Evolutionary conservation across 2,797 vertebrate genomes (phyloP).

Genomic region (Muraenolepis orangiensis): DNA sequence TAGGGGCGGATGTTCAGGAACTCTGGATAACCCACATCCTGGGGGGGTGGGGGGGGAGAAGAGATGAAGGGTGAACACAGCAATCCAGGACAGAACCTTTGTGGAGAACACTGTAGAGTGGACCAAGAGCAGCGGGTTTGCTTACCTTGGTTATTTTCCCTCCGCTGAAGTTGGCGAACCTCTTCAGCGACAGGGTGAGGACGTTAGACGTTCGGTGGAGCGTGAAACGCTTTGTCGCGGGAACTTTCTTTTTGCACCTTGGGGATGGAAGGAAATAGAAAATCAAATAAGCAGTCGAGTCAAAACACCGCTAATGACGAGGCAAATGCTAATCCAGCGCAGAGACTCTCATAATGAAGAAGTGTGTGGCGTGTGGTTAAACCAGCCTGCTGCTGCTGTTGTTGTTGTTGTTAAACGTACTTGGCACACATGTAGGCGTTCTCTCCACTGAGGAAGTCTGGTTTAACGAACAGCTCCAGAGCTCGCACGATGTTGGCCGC

Average conservation of each 20-base stretch:
- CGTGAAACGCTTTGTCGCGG: slow-evolving; percentile 91
- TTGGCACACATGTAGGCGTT: slow-evolving; percentile 95
- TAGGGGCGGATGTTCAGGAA: slow-evolving; percentile 91
- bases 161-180: slow-evolving; percentile 89
- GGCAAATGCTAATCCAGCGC: neutral
- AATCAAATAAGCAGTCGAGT: neutral
- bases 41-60: neutral
- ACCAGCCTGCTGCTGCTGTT: neutral
- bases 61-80: neutral
- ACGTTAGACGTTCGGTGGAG: slow-evolving; percentile 90
- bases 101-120: neutral
- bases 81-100: neutral
- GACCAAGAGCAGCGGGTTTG: slow-evolving; percentile 5
- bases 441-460: slow-evolving; percentile 89
- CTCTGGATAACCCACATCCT: slow-evolving; percentile 94
- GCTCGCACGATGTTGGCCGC: slow-evolving; percentile 85
- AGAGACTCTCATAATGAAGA: neutral
- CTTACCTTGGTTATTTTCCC: slow-evolving; percentile 93
- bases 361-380: neutral
- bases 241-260: slow-evolving; percentile 96
- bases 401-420: no score
- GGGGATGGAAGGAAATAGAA: neutral
- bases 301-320: neutral
- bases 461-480: slow-evolving; percentile 89
- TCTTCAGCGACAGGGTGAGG: slow-evolving; percentile 90